Conservation (phyloP, 2,888 invertebrate genomes). For the Hedychridium roseum region DNA sequence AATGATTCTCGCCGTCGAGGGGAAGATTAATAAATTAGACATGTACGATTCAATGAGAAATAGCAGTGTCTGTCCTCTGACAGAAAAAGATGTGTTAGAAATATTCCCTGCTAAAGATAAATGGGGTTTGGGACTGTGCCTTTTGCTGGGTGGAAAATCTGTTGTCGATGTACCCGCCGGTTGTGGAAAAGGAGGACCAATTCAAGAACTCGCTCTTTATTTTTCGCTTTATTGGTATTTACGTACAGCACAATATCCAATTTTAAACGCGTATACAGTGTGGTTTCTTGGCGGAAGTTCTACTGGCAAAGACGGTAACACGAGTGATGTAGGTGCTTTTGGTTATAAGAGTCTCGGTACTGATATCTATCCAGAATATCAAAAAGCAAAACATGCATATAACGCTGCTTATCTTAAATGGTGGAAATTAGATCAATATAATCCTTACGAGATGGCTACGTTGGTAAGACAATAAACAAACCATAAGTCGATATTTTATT, state of each 20-base stretch:
- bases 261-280: constrained; percentile 46
- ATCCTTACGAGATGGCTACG: no score
- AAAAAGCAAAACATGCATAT: constrained; percentile 20
- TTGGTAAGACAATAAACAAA: no score
- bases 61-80: constrained; percentile 40
- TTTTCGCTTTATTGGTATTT: constrained; percentile 57
- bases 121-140: constrained; percentile 60
- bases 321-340: constrained; percentile 42
- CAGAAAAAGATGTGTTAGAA: constrained; percentile 37
- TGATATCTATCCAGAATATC: constrained; percentile 38
- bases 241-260: constrained; percentile 42
- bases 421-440: no score
- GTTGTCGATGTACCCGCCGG: constrained; percentile 67
- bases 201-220: constrained; percentile 72
- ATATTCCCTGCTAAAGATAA: constrained; percentile 48
- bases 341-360: constrained; percentile 43
- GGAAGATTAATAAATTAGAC: constrained; percentile 41
- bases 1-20: constrained; percentile 45
- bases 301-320: constrained; percentile 46
- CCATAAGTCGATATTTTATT: no score
- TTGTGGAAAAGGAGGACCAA: constrained; percentile 69
- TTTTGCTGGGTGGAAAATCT: constrained; percentile 72
- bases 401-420: constrained; percentile 20
- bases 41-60: constrained; percentile 42
- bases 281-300: constrained; percentile 50